Evolutionary conservation across 2,888 invertebrate genomes (phyloP), one percentile per base, ranked within the genome.

Genomic region (Drosophila heteroneura): DNA sequence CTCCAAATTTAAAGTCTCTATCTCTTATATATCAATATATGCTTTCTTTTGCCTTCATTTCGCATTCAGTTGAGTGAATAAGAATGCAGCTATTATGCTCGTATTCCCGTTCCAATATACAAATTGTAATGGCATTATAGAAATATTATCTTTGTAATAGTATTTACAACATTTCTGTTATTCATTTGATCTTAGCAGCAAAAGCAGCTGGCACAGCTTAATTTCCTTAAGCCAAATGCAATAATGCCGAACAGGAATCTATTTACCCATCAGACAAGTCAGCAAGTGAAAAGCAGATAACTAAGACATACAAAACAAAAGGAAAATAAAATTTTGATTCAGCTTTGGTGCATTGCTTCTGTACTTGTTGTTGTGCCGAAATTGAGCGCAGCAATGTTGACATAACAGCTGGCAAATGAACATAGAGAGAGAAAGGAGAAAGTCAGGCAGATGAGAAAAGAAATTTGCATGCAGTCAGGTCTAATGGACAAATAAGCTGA

Each of bases 401-500:
- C 59, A 60, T 28, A 62, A 56, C 60, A 76, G 56, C 66, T 56
- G 68, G 37, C 60, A 79, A 83, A 79, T 76, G 75, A 71, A 76
- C 67, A 74, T 26, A 52, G 28, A 7, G 53, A 53, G 33, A 28
- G 14, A 39, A 30, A 19, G 14, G 56, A 37, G 32, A 22, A 51
- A 49, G 26, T 30, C 22, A 16, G 16, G 10, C 4, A 39, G 47
- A n/a, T 28, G 56, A 60, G 51, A 62, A 49, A 9, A 41, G 37
- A 62, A 74, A 80, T 82, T 74, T 81, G 75, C 81, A 81, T 85
- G 69, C 62, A 76, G 73, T 64, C 72, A 81, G 51, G 58, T 83
- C 71, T 81, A 85, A 86, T 85, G 84, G 73, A 71, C 75, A 83
- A 75, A 85, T 74, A 76, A 74, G 72, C 59, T 56, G 58, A 53